Evolutionary conservation across 2,113 vertebrate species (phyloP), one percentile per base, ranked within the genome.

Genomic region (Varanus salvator): DNA sequence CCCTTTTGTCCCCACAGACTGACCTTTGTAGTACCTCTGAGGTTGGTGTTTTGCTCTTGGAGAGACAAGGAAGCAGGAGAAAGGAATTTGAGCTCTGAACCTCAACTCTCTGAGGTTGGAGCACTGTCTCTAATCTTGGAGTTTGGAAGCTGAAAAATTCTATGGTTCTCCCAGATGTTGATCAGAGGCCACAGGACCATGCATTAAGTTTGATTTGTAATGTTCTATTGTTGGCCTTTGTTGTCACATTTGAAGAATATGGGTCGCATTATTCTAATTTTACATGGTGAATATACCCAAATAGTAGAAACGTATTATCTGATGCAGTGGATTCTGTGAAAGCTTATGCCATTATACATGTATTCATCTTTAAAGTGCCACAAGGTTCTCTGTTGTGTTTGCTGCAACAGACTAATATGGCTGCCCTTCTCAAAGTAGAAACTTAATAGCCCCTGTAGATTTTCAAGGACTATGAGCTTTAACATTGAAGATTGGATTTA

Each of bases 401-500:
- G 38, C 44, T 84, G 9, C 15, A 31, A 31, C 66, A 71, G 38
- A 84, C 15, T 48, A 71, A 9, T 71, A 71, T 15, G 15, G 29
- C 83, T 69, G 6, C 29, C 25, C 25, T 52, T 85, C 68, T 72
- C 4, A 17, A 54, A 54, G 69, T 74, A 87, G 38, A 81, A 92
- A 91, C 94, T 95, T 94, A 93, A 86, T 95, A 93, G 95, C 92
- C 93, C 94, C 72, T 93, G 38, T 94, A 83, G 93, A 94, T 86
- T 95, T 93, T 95, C 78, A 94, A 96, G 93, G 90, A 94, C 92
- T 94, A 86, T 91, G 92, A 93, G 91, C 89, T 93, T 96, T 80
- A 94, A 89, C 93, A 92, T 95, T 92, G 93, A 96, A 92, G 90
- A 91, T 91, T 94, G 87, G 90, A 86, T 97, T 80, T 96, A 96